phyloP scores from a whole-genome alignment of 2,888 invertebrate species.

The Heteropelma amictum region DNA sequence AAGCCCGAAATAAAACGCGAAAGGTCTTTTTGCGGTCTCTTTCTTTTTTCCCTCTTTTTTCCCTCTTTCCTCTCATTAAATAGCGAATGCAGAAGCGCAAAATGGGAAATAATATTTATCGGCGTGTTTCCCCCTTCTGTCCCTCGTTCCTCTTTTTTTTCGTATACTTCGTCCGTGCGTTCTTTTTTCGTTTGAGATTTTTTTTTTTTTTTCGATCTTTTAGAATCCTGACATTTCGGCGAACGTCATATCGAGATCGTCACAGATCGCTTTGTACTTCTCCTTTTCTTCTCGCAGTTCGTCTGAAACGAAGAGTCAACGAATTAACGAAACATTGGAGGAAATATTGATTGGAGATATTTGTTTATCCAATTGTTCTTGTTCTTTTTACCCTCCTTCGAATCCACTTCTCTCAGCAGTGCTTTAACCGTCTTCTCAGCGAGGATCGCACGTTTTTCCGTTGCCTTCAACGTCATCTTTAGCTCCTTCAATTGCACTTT shows the following conservation, averaged over 20 bases:
- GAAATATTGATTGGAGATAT: background rate
- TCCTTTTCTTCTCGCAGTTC: slow-evolving; percentile 85
- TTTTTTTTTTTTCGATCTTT: slow-evolving; percentile 27
- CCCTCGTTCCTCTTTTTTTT: slow-evolving; percentile 9
- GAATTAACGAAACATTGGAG: background rate
- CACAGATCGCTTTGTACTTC: slow-evolving; percentile 88
- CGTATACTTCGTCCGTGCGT: background rate
- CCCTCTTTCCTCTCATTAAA: slow-evolving; percentile 11
- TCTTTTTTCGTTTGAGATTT: slow-evolving; percentile 6
- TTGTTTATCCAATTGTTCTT: background rate
- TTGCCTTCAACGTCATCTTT: slow-evolving; percentile 71
- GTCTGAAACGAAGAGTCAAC: slow-evolving; percentile 76
- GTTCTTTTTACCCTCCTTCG: slow-evolving; percentile 71
- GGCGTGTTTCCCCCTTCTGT: background rate
- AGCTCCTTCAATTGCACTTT: slow-evolving; percentile 73
- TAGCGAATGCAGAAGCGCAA: slow-evolving; percentile 56
- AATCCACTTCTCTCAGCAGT: slow-evolving; percentile 73
- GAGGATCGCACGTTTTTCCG: slow-evolving; percentile 74
- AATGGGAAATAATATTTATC: slow-evolving; percentile 57
- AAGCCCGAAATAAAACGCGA: slow-evolving; percentile 59
- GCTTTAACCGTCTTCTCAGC: slow-evolving; percentile 74
- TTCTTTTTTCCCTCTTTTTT: slow-evolving; percentile 15
- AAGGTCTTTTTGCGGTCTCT: slow-evolving; percentile 23
- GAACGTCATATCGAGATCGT: slow-evolving; percentile 87
- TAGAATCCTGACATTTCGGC: slow-evolving; percentile 87